Base-by-base conservation (phyloP, 2,888 invertebrate species). In the Tigriopus californicus region DNA sequence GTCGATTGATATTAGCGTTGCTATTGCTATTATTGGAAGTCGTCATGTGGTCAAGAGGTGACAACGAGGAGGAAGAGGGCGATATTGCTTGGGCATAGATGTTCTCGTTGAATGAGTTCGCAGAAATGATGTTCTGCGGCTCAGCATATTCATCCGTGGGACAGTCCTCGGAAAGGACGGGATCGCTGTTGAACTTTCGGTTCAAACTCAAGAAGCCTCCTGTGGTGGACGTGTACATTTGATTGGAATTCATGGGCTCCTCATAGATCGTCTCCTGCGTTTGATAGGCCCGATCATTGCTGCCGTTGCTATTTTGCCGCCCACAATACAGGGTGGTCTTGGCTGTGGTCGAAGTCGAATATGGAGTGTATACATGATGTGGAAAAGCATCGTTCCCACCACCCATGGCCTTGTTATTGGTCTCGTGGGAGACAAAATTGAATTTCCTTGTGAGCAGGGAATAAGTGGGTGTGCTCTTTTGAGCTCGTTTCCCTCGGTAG, bases 401-500 rank as follows among this genome's bases (percentile, higher is more conserved):
- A 2, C 40, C 40, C 15, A 18, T 3, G 15, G 15, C 10, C 15
- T 15, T 15, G 44, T 22, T 20, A 12, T 13, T 44, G 42, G 5
- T 18, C 44, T 46, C 22, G 44, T 56, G 46, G 11, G 56, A 18
- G 62, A 77, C 76, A 22, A 47, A 33, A 25, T 53, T 41, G n/a
- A 33, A 54, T 15, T 18, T 46, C 13, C 46, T 22, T 13, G 58
- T 18, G 13, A 58, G 18, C 13, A 58, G 18, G 13, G 20, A 18
- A 24, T 58, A 49, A 1, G 48, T 33, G 10, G 48, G 58, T 12
- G 48, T 58, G 6, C 15, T 15, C 24, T 20, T 22, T 25, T 56
- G 42, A 24, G 22, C 56, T 24, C 18, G 18, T 12, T 20, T n/a
- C 10, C 33, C 25, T 64, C 80, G 73, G 64, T 79, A 76, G 66